Conservation (phyloP, 1,140 invertebrate genomes). For the Aethina tumida region DNA sequence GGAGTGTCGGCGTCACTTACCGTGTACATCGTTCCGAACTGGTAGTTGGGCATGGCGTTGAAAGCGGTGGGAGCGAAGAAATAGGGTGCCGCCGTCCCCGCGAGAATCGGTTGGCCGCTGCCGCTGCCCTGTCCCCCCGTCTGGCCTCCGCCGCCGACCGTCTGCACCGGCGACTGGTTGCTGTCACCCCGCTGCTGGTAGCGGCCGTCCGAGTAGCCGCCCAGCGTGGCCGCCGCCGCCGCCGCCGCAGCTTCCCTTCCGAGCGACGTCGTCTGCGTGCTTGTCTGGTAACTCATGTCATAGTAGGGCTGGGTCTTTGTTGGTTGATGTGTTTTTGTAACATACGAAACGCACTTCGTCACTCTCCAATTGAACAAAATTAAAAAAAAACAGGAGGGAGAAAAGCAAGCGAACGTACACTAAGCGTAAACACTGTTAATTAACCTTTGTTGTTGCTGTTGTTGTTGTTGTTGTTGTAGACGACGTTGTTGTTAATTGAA, state of each 20-base stretch:
- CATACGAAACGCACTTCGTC: no score
- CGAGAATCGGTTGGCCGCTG: conserved; percentile 48
- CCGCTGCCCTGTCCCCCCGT: conserved; percentile 39
- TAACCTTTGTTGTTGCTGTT: no score
- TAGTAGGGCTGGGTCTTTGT: conserved; percentile 50
- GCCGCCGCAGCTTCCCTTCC: conserved; percentile 56
- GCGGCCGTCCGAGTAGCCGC: no score
- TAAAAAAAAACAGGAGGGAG: no score
- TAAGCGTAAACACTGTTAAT: no score
- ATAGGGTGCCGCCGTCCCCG: conserved; percentile 36
- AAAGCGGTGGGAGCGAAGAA: conserved; percentile 24
- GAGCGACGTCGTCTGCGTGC: conserved; percentile 50
- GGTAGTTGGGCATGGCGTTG: conserved; percentile 50
- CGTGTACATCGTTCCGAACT: conserved; percentile 41
- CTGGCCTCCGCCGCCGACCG: conserved; percentile 29
- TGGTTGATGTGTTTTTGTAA: no score
- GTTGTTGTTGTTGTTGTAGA: no score
- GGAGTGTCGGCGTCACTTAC: conserved; percentile 15
- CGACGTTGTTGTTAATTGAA: no score
- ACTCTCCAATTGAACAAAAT: no score
- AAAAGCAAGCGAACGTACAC: no score
- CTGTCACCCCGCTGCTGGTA: conserved; percentile 71
- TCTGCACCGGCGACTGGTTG: conserved; percentile 64
- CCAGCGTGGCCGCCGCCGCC: no score
- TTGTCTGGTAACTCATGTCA: conserved; percentile 56